Evolutionary conservation across 2,888 invertebrate species (phyloP).

Genomic region (Operophtera brumata): DNA sequence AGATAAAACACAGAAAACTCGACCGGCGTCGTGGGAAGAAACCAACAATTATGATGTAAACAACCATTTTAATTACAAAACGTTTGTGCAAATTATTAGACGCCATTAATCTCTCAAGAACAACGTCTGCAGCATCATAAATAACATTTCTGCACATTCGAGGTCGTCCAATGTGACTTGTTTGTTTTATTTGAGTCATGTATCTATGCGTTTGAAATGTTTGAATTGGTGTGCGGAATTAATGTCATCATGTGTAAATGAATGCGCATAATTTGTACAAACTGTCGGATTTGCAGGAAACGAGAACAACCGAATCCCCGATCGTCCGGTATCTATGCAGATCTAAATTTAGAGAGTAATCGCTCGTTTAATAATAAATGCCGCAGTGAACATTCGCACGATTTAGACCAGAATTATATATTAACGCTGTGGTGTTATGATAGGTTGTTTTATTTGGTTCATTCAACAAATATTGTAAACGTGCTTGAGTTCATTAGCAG

Average conservation of each 20-base stretch:
- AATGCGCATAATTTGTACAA: slow-evolving; percentile 67
- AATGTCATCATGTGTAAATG: slow-evolving; percentile 41
- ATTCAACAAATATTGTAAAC: background rate
- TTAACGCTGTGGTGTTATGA: slow-evolving; percentile 5
- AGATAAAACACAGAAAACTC: slow-evolving; percentile 69
- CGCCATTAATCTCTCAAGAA: slow-evolving; percentile 40
- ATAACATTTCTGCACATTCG: slow-evolving; percentile 27
- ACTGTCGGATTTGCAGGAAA: slow-evolving; percentile 59
- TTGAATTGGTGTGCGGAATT: slow-evolving; percentile 25
- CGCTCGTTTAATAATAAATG: slow-evolving; percentile 62
- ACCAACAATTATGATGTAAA: slow-evolving; percentile 46
- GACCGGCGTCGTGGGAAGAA: slow-evolving; percentile 56
- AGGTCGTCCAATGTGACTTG: slow-evolving; percentile 42
- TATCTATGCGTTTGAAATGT: slow-evolving; percentile 14
- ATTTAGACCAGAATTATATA: slow-evolving; percentile 13
- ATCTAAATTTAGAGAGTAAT: slow-evolving; percentile 66
- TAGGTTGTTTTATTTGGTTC: slow-evolving; percentile 3
- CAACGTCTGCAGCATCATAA: slow-evolving; percentile 35
- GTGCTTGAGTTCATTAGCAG: background rate
- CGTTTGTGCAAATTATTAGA: slow-evolving; percentile 41
- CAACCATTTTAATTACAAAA: slow-evolving; percentile 44
- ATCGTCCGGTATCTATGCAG: slow-evolving; percentile 55
- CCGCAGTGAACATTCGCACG: slow-evolving; percentile 7
- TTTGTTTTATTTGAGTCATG: slow-evolving; percentile 28
- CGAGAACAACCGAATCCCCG: slow-evolving; percentile 47